These are phyloP conservation scores for Lathronympha strigana DNA, from an alignment of 2,888 invertebrate genomes.

Conservation along the genomic window DNA sequence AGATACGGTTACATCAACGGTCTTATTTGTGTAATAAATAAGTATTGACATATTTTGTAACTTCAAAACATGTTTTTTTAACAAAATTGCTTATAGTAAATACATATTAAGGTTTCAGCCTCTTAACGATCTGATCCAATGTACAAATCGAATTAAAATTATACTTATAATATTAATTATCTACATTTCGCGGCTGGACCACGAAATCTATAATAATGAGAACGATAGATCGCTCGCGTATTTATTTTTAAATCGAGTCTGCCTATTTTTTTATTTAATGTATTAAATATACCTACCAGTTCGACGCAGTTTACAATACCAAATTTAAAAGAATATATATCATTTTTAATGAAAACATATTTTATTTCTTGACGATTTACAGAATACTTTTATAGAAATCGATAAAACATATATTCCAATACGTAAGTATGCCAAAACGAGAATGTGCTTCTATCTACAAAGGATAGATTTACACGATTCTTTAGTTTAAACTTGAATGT, in stretches of 20 bases:
- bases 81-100: too few relatives aligned
- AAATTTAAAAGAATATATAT: not conserved
- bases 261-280: constrained; percentile 56
- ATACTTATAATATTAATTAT: not conserved
- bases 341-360: not conserved
- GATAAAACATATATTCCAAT: not conserved
- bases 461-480: not conserved
- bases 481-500: not conserved
- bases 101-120: too few relatives aligned
- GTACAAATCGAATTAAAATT: not conserved
- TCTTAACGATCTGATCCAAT: constrained; percentile 51
- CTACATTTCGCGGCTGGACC: constrained; percentile 45
- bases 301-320: constrained; percentile 39
- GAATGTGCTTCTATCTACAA: not conserved
- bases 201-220: constrained; percentile 54
- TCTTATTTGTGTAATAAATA: too few relatives aligned
- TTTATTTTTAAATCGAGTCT: constrained; percentile 49
- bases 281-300: constrained; percentile 48
- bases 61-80: too few relatives aligned
- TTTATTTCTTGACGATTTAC: too few relatives aligned
- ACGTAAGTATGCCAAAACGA: not conserved
- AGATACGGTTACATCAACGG: too few relatives aligned
- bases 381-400: not conserved
- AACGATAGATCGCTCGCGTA: constrained; percentile 50
- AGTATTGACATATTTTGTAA: too few relatives aligned